These are phyloP conservation scores for Gadopsis bispinosus DNA, from an alignment of 2,797 vertebrate genomes.

Conservation along the genomic window DNA sequence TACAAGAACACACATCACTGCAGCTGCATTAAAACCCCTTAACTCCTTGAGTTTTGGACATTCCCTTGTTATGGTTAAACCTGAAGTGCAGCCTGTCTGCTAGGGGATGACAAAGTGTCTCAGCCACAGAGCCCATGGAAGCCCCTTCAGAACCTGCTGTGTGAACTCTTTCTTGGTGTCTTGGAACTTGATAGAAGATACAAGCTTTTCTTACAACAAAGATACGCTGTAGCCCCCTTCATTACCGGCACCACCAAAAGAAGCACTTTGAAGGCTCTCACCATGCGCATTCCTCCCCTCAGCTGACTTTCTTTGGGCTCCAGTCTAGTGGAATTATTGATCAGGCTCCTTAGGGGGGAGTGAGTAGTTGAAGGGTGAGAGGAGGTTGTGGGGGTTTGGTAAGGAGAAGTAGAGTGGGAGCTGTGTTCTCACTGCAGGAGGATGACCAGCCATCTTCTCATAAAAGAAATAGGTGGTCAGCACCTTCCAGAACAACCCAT, in stretches of 20 bases:
- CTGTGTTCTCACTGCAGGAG: slow-evolving; percentile 29
- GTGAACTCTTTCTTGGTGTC: neutral
- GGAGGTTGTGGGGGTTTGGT: slow-evolving; percentile 31
- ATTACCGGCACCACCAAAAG: slow-evolving; percentile 41
- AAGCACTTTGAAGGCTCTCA: slow-evolving; percentile 63
- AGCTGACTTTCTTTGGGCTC: slow-evolving; percentile 48
- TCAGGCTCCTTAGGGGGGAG: slow-evolving; percentile 39
- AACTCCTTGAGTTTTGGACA: slow-evolving; percentile 18
- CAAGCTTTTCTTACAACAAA: slow-evolving; percentile 29
- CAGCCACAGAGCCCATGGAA: neutral
- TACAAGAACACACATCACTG: slow-evolving; percentile 49
- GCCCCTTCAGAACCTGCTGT: neutral
- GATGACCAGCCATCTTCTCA: slow-evolving; percentile 20
- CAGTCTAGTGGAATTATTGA: slow-evolving; percentile 69
- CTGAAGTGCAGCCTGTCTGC: slow-evolving; percentile 6
- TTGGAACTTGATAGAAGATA: slow-evolving; percentile 28
- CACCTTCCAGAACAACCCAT: neutral
- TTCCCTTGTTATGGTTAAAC: neutral
- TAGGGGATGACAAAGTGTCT: neutral
- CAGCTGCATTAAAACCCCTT: slow-evolving; percentile 40
- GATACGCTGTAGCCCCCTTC: slow-evolving; percentile 38
- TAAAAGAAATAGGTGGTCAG: neutral
- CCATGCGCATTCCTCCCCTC: slow-evolving; percentile 36
- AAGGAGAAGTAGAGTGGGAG: slow-evolving; percentile 15
- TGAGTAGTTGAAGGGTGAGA: slow-evolving; percentile 42